Percentiles rank a stretch among this genome's conserved stretches.
phyloP scores from a whole-genome alignment of 1,140 invertebrate genomes.

The Diorhabda elongata region DNA sequence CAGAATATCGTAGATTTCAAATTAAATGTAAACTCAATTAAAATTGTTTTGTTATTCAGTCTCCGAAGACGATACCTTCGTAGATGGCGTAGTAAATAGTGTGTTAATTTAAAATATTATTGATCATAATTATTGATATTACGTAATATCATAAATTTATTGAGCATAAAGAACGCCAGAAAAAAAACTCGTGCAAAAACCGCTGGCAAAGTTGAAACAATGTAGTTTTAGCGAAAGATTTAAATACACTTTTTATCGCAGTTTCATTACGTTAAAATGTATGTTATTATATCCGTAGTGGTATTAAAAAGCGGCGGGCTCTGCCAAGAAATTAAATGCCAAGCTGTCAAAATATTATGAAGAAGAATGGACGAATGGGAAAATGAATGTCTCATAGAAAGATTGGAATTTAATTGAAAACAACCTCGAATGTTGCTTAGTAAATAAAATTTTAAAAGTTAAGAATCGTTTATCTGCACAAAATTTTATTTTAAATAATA shows the following conservation, averaged over 20 bases:
- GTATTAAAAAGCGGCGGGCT: constrained; percentile 17
- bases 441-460: not conserved
- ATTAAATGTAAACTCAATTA: too few species aligned
- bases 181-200: not conserved
- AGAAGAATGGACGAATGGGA: constrained; percentile 17
- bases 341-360: constrained; percentile 19
- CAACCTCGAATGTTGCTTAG: not conserved
- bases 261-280: constrained; percentile 21
- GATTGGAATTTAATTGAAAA: constrained; percentile 16
- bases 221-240: constrained; percentile 18
- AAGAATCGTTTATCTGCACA: not conserved
- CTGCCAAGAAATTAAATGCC: constrained; percentile 19
- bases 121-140: too few species aligned
- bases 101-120: too few species aligned
- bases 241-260: constrained; percentile 21
- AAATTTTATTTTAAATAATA: not conserved
- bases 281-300: constrained; percentile 18
- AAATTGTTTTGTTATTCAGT: too few species aligned
- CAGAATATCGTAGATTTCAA: too few species aligned
- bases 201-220: constrained; percentile 10
- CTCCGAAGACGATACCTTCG: too few species aligned
- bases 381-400: constrained; percentile 19
- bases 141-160: too few species aligned
- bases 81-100: too few species aligned
- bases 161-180: too few species aligned